Evolutionary conservation across 2,797 vertebrate species (phyloP).

Genomic region (Urocyon cinereoargenteus): DNA sequence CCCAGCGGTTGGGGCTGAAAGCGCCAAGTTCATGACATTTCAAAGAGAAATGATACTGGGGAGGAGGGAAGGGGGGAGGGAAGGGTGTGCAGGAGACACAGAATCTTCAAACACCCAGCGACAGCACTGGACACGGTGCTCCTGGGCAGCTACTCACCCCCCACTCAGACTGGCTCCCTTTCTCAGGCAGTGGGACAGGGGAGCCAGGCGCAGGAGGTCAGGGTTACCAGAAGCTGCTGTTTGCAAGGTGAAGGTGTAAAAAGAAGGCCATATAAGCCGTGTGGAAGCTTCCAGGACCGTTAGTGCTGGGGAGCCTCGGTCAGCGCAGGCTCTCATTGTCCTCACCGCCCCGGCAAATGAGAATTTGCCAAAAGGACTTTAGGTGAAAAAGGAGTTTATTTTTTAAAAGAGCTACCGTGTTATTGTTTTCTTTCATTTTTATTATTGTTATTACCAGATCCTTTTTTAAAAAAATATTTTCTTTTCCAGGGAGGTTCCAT

Average conservation of each 20-base stretch:
- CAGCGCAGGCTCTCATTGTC: constrained; percentile 77
- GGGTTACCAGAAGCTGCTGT: neutral
- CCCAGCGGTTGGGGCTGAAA: constrained; percentile 85
- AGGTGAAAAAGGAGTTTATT: too few species aligned
- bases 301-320: accelerated
- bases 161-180: neutral
- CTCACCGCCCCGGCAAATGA: neutral
- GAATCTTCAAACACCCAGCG: constrained; percentile 29
- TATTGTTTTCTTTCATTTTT: constrained; percentile 52
- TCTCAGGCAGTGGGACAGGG: neutral
- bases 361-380: neutral
- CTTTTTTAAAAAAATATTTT: neutral
- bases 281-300: neutral
- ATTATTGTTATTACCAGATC: neutral
- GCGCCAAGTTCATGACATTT: constrained; percentile 90
- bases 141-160: neutral
- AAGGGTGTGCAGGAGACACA: neutral
- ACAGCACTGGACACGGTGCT: neutral
- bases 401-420: neutral
- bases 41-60: constrained; percentile 85
- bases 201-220: neutral
- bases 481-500: constrained; percentile 62
- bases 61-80: constrained; percentile 48
- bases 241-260: constrained; percentile 71
- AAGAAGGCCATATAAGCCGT: neutral